A percentile compares a stretch with the other conserved stretches of the same genome.
These are phyloP conservation scores for Acronicta leporina DNA, from an alignment of 2,888 invertebrate genomes.

Conservation along the genomic window DNA sequence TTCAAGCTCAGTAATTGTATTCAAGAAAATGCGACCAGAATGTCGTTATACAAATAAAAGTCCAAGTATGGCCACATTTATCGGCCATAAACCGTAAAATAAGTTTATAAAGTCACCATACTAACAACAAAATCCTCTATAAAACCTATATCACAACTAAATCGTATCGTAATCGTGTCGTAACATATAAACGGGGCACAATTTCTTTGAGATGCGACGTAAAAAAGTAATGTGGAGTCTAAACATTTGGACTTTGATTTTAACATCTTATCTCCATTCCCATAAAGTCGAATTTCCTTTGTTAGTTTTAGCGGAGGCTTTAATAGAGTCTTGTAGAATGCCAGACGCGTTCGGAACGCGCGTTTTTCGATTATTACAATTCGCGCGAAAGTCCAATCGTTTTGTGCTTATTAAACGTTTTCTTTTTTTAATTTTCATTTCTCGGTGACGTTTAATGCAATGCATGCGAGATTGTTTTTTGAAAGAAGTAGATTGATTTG, in stretches of 20 bases:
- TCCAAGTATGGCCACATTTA: conserved; percentile 14
- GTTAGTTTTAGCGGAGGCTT: conserved; percentile 42
- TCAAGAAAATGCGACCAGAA: conserved; percentile 3
- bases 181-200: conserved; percentile 58
- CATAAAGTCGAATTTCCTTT: conserved; percentile 38
- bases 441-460: conserved; percentile 30
- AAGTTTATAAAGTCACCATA: conserved; percentile 33
- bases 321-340: conserved; percentile 78
- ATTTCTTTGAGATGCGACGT: conserved; percentile 70
- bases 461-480: conserved; percentile 30
- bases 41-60: conserved; percentile 24
- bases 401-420: conserved; percentile 58
- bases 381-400: conserved; percentile 68
- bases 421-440: conserved; percentile 43
- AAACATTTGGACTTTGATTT: neutral
- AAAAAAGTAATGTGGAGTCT: conserved; percentile 69
- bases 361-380: conserved; percentile 77
- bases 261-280: neutral
- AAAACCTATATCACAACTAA: conserved; percentile 40
- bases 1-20: conserved; percentile 16
- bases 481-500: no score
- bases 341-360: conserved; percentile 70
- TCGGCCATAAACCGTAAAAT: conserved; percentile 26
- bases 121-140: conserved; percentile 31
- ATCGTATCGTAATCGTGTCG: conserved; percentile 69